A percentile compares a stretch with the other conserved stretches of the same genome.
Evolutionary conservation across 2,797 vertebrate genomes (phyloP).

Genomic region (Acrossocheilus fasciatus): DNA sequence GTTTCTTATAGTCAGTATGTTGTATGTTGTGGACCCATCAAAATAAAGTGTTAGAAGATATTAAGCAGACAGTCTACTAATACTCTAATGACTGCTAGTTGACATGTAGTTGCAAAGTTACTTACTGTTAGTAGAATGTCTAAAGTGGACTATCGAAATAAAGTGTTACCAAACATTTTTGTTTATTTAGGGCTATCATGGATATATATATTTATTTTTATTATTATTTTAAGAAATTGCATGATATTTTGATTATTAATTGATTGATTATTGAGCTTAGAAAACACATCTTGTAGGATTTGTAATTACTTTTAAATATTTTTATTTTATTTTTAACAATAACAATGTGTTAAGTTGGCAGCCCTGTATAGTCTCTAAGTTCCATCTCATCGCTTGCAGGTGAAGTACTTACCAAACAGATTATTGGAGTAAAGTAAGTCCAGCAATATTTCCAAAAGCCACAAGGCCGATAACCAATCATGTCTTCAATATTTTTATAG

Average conservation of each 20-base stretch:
- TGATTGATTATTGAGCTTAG: not conserved
- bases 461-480: constrained; percentile 91
- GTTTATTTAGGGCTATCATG: too few species aligned
- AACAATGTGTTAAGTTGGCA: not conserved
- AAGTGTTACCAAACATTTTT: too few species aligned
- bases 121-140: too few species aligned
- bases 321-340: not conserved
- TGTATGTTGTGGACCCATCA: too few species aligned
- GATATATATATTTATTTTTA: too few species aligned
- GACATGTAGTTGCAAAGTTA: too few species aligned
- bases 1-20: too few species aligned
- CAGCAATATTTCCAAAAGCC: constrained; percentile 93
- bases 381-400: not conserved
- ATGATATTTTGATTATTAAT: not conserved
- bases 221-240: not conserved
- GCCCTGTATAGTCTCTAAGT: not conserved
- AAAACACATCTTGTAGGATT: not conserved
- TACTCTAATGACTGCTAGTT: too few species aligned
- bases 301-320: too few species aligned
- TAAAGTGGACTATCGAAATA: too few species aligned
- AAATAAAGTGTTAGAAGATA: too few species aligned
- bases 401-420: constrained; percentile 83
- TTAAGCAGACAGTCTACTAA: too few species aligned
- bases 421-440: constrained; percentile 87
- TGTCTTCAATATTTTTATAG: constrained; percentile 90